These are phyloP conservation scores for Scalopus aquaticus DNA, from an alignment of 2,113 vertebrate species.

Conservation along the genomic window DNA sequence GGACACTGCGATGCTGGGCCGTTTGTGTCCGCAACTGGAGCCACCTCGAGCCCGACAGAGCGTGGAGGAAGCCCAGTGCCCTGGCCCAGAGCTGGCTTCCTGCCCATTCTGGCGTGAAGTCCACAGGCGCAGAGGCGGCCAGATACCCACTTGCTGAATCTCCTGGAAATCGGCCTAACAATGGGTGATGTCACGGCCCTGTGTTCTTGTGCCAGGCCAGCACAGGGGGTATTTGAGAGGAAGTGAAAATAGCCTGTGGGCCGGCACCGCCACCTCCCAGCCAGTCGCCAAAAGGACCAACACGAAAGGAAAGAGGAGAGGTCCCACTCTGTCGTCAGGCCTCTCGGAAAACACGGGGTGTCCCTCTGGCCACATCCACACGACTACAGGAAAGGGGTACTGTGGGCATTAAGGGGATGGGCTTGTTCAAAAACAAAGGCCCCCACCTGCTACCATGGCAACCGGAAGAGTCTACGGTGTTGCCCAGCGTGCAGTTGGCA, in stretches of 20 bases:
- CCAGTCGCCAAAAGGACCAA: no score
- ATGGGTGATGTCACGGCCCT: constrained; percentile 21
- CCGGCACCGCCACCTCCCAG: no score
- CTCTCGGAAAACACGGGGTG: no score
- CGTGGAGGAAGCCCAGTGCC: constrained; percentile 19
- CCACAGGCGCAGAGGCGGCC: background rate
- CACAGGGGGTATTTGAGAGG: background rate
- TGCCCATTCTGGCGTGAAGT: background rate
- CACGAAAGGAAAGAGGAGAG: no score
- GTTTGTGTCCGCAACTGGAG: background rate
- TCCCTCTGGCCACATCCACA: no score
- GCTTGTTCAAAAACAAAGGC: no score
- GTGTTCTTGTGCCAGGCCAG: constrained; percentile 59
- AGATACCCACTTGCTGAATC: background rate
- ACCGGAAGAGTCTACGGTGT: no score
- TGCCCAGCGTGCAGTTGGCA: no score
- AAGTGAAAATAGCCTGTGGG: constrained; percentile 22
- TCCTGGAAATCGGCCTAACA: constrained; percentile 9
- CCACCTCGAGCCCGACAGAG: background rate
- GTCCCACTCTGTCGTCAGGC: no score
- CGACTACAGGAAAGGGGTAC: no score
- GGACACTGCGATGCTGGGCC: background rate
- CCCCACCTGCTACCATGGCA: no score
- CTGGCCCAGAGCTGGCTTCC: constrained; percentile 14
- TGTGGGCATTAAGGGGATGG: no score